Evolutionary conservation across 2,797 vertebrate species (phyloP).

Genomic region (Microctenopoma lineatum): DNA sequence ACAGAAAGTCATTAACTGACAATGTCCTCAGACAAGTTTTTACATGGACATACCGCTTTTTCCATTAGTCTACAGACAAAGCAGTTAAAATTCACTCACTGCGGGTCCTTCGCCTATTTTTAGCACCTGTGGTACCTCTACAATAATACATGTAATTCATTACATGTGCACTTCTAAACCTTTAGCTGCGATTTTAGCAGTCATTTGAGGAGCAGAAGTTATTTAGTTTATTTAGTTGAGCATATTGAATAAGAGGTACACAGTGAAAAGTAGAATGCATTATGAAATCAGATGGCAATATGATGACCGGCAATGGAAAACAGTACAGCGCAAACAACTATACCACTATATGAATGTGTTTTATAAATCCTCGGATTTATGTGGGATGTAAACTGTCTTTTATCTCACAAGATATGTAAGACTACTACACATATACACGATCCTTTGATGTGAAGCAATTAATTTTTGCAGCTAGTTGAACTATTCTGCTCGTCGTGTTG

Average conservation of each 20-base stretch:
- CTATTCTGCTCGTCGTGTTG: not conserved
- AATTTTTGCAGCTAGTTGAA: not conserved
- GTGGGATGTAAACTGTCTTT: not conserved
- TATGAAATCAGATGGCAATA: constrained; percentile 24
- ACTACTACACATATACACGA: not conserved
- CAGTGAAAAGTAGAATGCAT: constrained; percentile 16
- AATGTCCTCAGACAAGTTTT: constrained; percentile 5
- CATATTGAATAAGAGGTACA: constrained; percentile 19
- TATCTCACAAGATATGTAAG: not conserved
- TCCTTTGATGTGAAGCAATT: not conserved
- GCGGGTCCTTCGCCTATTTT: constrained; percentile 13
- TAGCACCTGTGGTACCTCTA: constrained; percentile 13
- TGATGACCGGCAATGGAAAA: constrained; percentile 27
- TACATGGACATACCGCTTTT: constrained; percentile 4
- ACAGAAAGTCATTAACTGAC: not conserved
- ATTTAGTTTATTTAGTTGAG: constrained; percentile 16
- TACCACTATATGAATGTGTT: not conserved
- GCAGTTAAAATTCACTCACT: not conserved
- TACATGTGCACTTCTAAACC: constrained; percentile 28
- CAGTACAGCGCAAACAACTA: constrained; percentile 12
- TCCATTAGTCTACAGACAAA: not conserved
- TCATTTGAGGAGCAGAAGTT: constrained; percentile 34
- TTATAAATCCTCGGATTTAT: not conserved
- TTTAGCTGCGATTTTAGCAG: constrained; percentile 9
- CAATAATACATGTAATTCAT: constrained; percentile 30